Conservation (phyloP, 2,888 invertebrate species). For the Busseola fusca region DNA sequence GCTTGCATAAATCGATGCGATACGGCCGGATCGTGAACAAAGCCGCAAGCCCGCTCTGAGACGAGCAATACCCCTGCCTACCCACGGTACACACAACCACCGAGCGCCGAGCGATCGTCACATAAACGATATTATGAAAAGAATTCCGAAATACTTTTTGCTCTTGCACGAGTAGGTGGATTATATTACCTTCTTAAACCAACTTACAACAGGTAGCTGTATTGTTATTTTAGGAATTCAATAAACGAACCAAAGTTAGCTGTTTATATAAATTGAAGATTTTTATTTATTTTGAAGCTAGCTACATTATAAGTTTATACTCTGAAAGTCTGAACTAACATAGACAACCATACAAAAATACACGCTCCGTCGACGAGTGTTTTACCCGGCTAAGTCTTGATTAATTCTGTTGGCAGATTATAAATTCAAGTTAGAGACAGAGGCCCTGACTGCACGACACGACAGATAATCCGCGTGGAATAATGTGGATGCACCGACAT, state of each 20-base stretch:
- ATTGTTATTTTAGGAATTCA: conserved; percentile 47
- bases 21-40: conserved; percentile 85
- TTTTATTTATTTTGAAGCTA: conserved; percentile 23
- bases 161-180: conserved; percentile 39
- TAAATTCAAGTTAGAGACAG: conserved; percentile 65
- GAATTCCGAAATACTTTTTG: conserved; percentile 52
- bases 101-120: conserved; percentile 42
- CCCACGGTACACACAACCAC: conserved; percentile 52
- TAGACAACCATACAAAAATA: conserved; percentile 7
- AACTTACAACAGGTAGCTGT: conserved; percentile 50
- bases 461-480: conserved; percentile 76
- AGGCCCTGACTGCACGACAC: conserved; percentile 69
- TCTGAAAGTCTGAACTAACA: not conserved
- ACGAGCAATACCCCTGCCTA: conserved; percentile 67
- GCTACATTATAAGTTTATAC: not conserved
- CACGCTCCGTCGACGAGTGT: conserved; percentile 12
- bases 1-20: conserved; percentile 88
- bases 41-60: conserved; percentile 79
- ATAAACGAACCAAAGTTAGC: conserved; percentile 31
- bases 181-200: conserved; percentile 51
- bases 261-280: conserved; percentile 23
- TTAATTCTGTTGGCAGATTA: conserved; percentile 72
- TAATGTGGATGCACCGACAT: conserved; percentile 77
- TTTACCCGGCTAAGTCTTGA: conserved; percentile 57
- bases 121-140: conserved; percentile 58